phyloP scores from a whole-genome alignment of 2,888 invertebrate genomes.

The Deilephila porcellus region DNA sequence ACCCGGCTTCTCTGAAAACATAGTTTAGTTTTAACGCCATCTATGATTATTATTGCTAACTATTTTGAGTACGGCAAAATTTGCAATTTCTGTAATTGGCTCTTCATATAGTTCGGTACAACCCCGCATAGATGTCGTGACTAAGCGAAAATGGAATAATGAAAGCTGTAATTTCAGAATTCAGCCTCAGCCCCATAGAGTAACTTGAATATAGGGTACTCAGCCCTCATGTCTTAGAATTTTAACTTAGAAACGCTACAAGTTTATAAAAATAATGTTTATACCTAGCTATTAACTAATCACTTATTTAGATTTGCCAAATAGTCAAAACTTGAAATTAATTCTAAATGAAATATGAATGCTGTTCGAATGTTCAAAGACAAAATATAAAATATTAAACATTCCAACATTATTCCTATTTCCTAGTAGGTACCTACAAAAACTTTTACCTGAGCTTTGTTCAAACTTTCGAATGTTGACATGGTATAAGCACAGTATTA shows the following conservation, averaged over 20 bases:
- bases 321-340: too few relatives aligned
- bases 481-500: conserved; percentile 34
- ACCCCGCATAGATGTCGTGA: conserved; percentile 5
- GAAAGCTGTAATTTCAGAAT: not conserved
- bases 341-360: too few relatives aligned
- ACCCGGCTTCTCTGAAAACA: conserved; percentile 83
- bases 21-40: conserved; percentile 42
- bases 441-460: conserved; percentile 58
- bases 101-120: not conserved
- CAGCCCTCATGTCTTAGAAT: too few relatives aligned
- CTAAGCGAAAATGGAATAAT: not conserved
- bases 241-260: too few relatives aligned
- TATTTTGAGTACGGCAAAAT: not conserved
- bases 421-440: not conserved
- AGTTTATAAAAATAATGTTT: too few relatives aligned
- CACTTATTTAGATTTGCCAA: too few relatives aligned
- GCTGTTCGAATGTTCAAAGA: too few relatives aligned
- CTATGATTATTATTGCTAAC: conserved; percentile 39
- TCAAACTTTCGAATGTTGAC: conserved; percentile 61
- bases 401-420: not conserved
- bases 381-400: not conserved
- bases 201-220: too few relatives aligned
- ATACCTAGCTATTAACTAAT: too few relatives aligned
- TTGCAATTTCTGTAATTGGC: not conserved
- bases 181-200: too few relatives aligned